Conservation (phyloP, 2,113 vertebrate genomes). For the Nycticryphes semicollaris region DNA sequence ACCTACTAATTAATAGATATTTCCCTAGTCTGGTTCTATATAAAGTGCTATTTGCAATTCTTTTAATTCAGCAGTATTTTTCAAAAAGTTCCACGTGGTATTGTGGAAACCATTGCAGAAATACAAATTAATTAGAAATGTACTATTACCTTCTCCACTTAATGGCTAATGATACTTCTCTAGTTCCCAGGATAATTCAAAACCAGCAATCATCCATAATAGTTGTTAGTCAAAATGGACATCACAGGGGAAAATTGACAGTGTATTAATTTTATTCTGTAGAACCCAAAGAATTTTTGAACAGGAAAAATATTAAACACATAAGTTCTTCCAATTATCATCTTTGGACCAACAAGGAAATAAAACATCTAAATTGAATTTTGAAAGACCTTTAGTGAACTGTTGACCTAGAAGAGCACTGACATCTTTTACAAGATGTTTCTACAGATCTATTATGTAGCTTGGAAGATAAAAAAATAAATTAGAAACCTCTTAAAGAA, state of each 20-base stretch:
- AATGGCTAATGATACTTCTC: neutral
- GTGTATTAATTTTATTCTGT: neutral
- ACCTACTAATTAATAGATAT: neutral
- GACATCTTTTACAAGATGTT: slow-evolving; percentile 3
- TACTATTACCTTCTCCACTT: neutral
- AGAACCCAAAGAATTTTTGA: neutral
- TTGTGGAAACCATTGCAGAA: neutral
- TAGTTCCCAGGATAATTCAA: neutral
- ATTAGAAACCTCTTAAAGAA: neutral
- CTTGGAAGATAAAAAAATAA: neutral
- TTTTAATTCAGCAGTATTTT: neutral
- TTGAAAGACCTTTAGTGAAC: neutral
- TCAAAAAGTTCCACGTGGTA: neutral
- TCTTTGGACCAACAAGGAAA: neutral
- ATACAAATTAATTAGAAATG: neutral
- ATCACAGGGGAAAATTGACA: neutral
- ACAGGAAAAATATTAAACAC: neutral
- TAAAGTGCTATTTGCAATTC: neutral
- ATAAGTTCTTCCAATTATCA: neutral
- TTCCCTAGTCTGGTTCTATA: neutral
- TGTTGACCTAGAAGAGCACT: neutral
- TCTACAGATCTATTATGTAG: neutral
- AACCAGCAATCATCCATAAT: neutral
- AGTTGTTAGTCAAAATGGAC: neutral
- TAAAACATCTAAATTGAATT: neutral